Base-by-base conservation (phyloP, 2,888 invertebrate genomes). In the Lasiommata megera region DNA sequence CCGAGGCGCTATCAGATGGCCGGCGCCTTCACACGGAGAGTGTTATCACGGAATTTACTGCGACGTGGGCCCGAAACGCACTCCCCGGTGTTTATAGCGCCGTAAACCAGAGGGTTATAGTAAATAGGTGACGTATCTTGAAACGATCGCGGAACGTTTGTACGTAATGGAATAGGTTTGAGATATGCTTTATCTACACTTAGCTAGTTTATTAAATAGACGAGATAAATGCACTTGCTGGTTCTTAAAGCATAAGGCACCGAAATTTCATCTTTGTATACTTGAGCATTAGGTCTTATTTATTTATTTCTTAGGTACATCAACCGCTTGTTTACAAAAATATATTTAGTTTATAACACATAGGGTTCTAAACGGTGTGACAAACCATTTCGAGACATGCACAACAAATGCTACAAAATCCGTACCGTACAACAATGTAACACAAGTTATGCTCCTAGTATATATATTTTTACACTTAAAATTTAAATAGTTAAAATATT, bases 1-100 rank as follows among this genome's bases (percentile, higher is more conserved):
- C 65, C 5, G 3, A 2, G 23, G 23, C 23, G 64, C 66, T 80
- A 86, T 85, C 87, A 74, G 88, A 88, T 85, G 84, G 72, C 84
- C 82, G 79, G 64, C 65, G 65, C 71, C 71, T 71, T 60, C 58
- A 53, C 63, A 63, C 46, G 31, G 44, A 46, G 52, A 60, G 62
- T 56, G 65, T 73, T 73, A 73, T 74, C 73, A 66, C 60, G 59
- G 60, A 64, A 65, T 68, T 67, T 67, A 68, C 66, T 64, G 62
- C 63, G 67, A 67, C 68, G 65, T 62, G 67, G 68, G 67, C 66
- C 67, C 66, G 57, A 64, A 64, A 66, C 66, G 62, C 59, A 59
- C 64, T 61, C 62, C 58, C 66, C 61, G 62, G 70, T 68, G 71
- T 73, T 73, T 72, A 73, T 70, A 54, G 63, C 61, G 43, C 65